Percentiles rank a stretch among this genome's conserved stretches.
Evolutionary conservation across 2,888 invertebrate genomes (phyloP).

Genomic region (Corythucha ciliata): DNA sequence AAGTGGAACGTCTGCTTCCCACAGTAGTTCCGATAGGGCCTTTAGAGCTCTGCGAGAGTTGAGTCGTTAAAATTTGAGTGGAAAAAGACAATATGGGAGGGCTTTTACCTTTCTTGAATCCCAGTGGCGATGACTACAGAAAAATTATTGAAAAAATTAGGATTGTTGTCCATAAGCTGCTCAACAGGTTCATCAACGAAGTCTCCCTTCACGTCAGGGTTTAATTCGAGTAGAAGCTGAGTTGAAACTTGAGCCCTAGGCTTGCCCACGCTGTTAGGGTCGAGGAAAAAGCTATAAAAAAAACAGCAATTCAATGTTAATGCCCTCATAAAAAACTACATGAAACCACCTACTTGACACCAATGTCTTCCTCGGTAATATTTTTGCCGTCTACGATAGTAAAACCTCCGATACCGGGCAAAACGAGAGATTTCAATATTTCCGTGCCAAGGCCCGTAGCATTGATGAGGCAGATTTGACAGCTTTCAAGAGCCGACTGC

Average conservation of each 20-base stretch:
- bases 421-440: constrained; percentile 83
- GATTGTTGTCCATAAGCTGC: constrained; percentile 71
- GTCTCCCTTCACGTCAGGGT: constrained; percentile 86
- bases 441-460: constrained; percentile 91
- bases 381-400: constrained; percentile 86
- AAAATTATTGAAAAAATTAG: constrained; percentile 80
- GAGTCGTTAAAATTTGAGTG: constrained; percentile 30
- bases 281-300: constrained; percentile 72
- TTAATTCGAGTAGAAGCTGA: constrained; percentile 75
- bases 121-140: constrained; percentile 75
- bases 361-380: constrained; percentile 83
- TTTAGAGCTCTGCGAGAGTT: constrained; percentile 52
- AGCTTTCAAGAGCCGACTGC: constrained; percentile 75
- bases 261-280: constrained; percentile 67
- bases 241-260: constrained; percentile 77
- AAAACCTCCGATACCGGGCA: constrained; percentile 87
- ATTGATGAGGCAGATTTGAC: constrained; percentile 87
- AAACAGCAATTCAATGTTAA: background rate
- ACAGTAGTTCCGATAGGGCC: constrained; percentile 65
- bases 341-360: constrained; percentile 62
- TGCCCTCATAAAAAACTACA: background rate
- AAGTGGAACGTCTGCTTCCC: constrained; percentile 77
- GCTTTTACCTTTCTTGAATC: constrained; percentile 55
- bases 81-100: background rate
- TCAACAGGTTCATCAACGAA: constrained; percentile 83